Evolutionary conservation across 2,113 vertebrate genomes (phyloP).

Genomic region (human (Homo sapiens)): DNA sequence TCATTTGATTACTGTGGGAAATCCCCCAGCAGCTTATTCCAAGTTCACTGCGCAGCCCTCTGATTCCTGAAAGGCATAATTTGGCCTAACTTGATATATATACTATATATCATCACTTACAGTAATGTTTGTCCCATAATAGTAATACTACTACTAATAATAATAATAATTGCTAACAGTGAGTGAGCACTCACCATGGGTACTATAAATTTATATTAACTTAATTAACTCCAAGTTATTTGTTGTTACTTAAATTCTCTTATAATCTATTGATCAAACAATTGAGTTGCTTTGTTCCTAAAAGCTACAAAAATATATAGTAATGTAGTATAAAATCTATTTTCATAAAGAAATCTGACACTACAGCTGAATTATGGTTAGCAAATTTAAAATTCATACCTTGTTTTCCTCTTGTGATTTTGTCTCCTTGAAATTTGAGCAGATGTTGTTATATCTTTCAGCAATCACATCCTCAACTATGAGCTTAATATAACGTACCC

Average conservation of each 20-base stretch:
- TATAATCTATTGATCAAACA: neutral
- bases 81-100: neutral
- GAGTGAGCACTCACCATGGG: neutral
- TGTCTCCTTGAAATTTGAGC: constrained; percentile 38
- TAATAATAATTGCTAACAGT: neutral
- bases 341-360: constrained; percentile 42
- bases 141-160: neutral
- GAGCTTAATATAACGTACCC: neutral
- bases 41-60: neutral
- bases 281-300: constrained; percentile 17
- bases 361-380: neutral
- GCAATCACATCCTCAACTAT: neutral
- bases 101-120: neutral
- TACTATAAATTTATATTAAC: neutral
- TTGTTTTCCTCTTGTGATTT: constrained; percentile 32
- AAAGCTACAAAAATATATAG: neutral
- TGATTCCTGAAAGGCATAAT: neutral
- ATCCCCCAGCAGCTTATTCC: neutral
- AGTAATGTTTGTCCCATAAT: neutral
- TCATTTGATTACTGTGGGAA: neutral
- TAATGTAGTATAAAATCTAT: neutral
- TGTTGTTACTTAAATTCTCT: constrained; percentile 18
- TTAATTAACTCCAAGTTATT: neutral
- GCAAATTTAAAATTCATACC: neutral
- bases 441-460: neutral